Conservation (phyloP, 2,113 vertebrate species). For the Mobula birostris region DNA sequence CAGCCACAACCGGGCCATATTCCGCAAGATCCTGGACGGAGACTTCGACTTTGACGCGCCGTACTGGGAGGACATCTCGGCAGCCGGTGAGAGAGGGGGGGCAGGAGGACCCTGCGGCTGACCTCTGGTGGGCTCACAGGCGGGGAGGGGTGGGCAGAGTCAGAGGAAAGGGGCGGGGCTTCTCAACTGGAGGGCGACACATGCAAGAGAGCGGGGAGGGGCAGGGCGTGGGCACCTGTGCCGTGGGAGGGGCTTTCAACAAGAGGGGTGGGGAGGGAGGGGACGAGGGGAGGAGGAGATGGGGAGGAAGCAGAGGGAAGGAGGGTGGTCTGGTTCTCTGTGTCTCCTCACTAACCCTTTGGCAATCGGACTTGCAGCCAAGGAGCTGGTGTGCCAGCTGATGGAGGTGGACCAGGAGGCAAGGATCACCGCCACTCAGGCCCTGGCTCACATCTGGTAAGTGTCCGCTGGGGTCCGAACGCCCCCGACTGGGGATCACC, state of each 20-base stretch:
- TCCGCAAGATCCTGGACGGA: slow-evolving; percentile 73
- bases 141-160: too few species aligned
- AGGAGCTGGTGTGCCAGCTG: slow-evolving; percentile 67
- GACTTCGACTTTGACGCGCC: slow-evolving; percentile 76
- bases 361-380: slow-evolving; percentile 52
- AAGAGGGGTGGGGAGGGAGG: neutral
- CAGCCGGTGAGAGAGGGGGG: slow-evolving; percentile 55
- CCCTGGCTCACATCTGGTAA: slow-evolving; percentile 68
- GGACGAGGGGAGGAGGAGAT: neutral
- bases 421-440: slow-evolving; percentile 68
- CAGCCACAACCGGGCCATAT: slow-evolving; percentile 71
- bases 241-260: too few species aligned
- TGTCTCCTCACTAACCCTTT: too few species aligned
- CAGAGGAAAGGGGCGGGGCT: too few species aligned
- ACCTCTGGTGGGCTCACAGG: neutral
- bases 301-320: too few species aligned
- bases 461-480: neutral
- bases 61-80: slow-evolving; percentile 74
- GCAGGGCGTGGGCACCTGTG: too few species aligned
- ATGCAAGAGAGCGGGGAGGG: too few species aligned
- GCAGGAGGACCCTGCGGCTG: too few species aligned
- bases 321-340: too few species aligned
- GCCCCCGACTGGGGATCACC: too few species aligned
- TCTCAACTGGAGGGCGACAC: too few species aligned
- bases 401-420: slow-evolving; percentile 76